phyloP scores from a whole-genome alignment of 2,797 vertebrate genomes.

The Gymnothorax reevesii region DNA sequence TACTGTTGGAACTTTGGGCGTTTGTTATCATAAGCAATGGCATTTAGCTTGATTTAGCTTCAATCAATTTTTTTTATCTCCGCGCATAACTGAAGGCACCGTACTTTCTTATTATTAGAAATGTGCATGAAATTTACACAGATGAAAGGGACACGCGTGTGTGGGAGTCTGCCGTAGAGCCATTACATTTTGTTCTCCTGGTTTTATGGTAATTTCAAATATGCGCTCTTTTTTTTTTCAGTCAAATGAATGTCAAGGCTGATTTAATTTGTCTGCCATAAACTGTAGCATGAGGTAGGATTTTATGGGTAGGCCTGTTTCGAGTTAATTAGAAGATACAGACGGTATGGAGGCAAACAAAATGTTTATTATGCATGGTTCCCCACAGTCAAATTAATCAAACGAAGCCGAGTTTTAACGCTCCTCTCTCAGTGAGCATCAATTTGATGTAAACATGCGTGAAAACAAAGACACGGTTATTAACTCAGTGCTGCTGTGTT shows the following conservation, averaged over 20 bases:
- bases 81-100: constrained; percentile 56
- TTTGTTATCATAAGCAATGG: constrained; percentile 68
- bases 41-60: constrained; percentile 70
- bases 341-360: constrained; percentile 59
- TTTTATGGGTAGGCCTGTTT: constrained; percentile 55
- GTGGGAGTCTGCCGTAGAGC: not conserved
- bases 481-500: constrained; percentile 15
- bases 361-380: constrained; percentile 63
- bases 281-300: constrained; percentile 55
- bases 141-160: not conserved
- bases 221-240: constrained; percentile 11
- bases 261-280: constrained; percentile 58
- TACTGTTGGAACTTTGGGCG: constrained; percentile 63
- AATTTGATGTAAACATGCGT: constrained; percentile 11
- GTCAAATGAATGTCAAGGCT: constrained; percentile 43
- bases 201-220: constrained; percentile 29
- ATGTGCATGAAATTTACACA: constrained; percentile 52
- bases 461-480: not conserved
- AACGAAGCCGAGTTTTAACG: constrained; percentile 56
- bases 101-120: constrained; percentile 74
- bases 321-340: constrained; percentile 59
- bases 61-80: constrained; percentile 72
- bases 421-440: not conserved
- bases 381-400: constrained; percentile 45
- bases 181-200: constrained; percentile 25